Conservation (phyloP, 2,888 invertebrate species). For the Ametastegia equiseti region DNA sequence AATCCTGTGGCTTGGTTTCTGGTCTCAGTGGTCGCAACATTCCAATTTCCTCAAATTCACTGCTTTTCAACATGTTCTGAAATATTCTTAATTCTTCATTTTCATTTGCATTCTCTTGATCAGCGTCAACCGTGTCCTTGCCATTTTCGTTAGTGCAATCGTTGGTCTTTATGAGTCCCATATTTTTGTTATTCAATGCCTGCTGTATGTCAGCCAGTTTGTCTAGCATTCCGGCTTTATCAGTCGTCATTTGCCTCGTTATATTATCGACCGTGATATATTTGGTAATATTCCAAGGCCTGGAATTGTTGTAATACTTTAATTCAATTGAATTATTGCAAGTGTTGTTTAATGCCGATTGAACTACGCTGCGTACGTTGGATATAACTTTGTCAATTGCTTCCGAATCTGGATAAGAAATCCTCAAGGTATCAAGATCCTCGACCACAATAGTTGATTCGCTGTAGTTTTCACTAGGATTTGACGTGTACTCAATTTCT, state of each 20-base stretch:
- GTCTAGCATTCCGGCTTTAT: conserved; percentile 5
- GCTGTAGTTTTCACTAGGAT: conserved; percentile 46
- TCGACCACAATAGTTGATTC: conserved; percentile 52
- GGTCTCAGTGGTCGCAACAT: not conserved
- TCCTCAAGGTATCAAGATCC: conserved; percentile 51
- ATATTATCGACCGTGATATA: conserved; percentile 42
- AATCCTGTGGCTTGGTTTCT: conserved; percentile 12
- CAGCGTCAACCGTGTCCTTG: not conserved
- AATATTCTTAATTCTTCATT: conserved; percentile 53
- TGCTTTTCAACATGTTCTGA: conserved; percentile 33
- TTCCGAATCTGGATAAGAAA: conserved; percentile 52
- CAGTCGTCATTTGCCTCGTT: not conserved
- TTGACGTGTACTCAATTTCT: not conserved
- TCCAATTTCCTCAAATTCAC: not conserved
- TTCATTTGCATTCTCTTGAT: not conserved
- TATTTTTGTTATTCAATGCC: not conserved
- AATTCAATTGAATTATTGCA: not conserved
- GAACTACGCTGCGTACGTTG: conserved; percentile 57
- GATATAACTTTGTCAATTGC: conserved; percentile 61
- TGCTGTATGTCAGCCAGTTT: conserved; percentile 15
- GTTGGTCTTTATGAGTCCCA: not conserved
- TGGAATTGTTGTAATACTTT: conserved; percentile 43
- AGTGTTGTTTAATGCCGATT: conserved; percentile 53
- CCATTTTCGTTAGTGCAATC: not conserved
- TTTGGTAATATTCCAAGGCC: conserved; percentile 52